Percentiles rank a stretch among this genome's conserved stretches.
Conservation (phyloP, 2,113 vertebrate species). For the Stigmatopora argus region DNA sequence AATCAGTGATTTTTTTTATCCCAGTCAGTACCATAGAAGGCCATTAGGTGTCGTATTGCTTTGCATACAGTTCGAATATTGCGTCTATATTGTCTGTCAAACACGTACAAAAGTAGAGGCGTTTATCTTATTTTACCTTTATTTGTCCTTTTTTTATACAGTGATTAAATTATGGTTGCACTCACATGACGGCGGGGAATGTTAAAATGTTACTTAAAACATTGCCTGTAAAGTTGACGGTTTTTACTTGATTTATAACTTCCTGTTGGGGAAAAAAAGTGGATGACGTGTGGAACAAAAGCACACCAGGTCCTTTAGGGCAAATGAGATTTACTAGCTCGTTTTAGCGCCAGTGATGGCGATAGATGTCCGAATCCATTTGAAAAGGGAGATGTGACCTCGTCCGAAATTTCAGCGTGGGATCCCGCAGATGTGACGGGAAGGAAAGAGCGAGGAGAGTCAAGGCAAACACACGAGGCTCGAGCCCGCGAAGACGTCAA, state of each 20-base stretch:
- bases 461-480: conserved; percentile 16
- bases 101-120: not conserved
- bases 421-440: not conserved
- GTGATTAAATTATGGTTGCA: not conserved
- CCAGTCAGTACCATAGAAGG: not conserved
- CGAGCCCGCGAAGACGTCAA: conserved; percentile 30
- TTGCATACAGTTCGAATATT: not conserved
- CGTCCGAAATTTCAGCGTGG: not conserved
- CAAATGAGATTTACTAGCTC: not conserved
- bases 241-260: not conserved
- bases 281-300: not conserved
- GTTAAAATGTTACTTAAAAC: not conserved
- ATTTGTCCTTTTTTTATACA: not conserved
- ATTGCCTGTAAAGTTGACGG: not conserved
- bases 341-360: too few relatives aligned
- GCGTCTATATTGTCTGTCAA: not conserved
- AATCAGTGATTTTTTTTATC: not conserved
- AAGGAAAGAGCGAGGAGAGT: conserved; percentile 21
- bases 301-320: not conserved
- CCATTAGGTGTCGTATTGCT: conserved; percentile 1
- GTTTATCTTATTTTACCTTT: not conserved
- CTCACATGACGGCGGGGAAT: not conserved
- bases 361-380: too few relatives aligned
- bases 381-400: too few relatives aligned
- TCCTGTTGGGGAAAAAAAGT: not conserved